Evolutionary conservation across 2,797 vertebrate species (phyloP).

Genomic region (Carcharodon carcharias): DNA sequence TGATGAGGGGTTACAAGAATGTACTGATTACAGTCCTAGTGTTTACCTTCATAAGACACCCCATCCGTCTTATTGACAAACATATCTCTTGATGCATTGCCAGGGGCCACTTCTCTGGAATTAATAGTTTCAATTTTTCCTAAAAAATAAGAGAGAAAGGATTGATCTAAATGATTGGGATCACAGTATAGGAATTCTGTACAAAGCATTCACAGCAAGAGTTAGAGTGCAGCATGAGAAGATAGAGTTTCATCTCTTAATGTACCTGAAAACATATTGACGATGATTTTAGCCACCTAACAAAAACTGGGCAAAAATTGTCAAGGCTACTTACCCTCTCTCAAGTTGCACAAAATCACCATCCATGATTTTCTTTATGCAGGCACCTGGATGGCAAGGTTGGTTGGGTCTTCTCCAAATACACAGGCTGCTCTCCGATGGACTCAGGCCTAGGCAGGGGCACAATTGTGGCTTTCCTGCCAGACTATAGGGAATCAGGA

Average conservation of each 20-base stretch:
- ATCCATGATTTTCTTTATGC: no score
- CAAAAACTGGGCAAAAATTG: no score
- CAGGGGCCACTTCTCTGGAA: conserved; percentile 78
- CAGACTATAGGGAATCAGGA: no score
- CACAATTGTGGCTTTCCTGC: no score
- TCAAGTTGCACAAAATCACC: no score
- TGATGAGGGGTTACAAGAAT: background rate
- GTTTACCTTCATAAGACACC: conserved; percentile 69
- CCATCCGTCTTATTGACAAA: conserved; percentile 65
- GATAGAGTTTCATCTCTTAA: background rate
- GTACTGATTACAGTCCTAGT: background rate
- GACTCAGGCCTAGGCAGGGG: no score
- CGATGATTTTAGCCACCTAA: background rate
- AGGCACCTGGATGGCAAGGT: no score
- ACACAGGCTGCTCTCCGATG: no score
- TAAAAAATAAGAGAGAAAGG: conserved; percentile 40
- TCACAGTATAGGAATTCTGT: background rate
- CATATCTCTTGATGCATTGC: conserved; percentile 61
- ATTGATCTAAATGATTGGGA: background rate
- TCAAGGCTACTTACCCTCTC: no score
- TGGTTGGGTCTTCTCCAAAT: no score
- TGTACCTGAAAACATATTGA: background rate
- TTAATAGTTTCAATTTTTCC: conserved; percentile 75
- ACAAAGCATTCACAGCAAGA: no score
- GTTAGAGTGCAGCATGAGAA: no score